Evolutionary conservation across 1,140 invertebrate species (phyloP).

Genomic region (Papilio polytes): DNA sequence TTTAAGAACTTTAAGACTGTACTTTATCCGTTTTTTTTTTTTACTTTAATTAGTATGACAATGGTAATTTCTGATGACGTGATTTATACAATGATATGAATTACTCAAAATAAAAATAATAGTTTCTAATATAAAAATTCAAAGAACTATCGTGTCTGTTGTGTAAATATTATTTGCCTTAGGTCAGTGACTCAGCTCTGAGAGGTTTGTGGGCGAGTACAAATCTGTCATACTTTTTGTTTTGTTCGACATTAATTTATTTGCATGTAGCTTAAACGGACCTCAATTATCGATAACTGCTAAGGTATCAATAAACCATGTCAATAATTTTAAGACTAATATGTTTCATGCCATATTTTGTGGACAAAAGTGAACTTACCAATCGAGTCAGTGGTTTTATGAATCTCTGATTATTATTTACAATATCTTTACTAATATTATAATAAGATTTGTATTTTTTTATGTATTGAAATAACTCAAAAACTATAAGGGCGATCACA

Average conservation of each 20-base stretch:
- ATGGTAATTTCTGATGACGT: background rate
- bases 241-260: conserved; percentile 31
- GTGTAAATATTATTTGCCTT: conserved; percentile 42
- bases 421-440: too few relatives aligned
- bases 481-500: too few relatives aligned
- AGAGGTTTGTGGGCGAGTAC: conserved; percentile 48
- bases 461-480: too few relatives aligned
- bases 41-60: too few relatives aligned
- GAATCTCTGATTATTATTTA: too few relatives aligned
- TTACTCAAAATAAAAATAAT: conserved; percentile 20
- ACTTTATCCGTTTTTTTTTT: conserved; percentile 29
- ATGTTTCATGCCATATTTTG: too few relatives aligned
- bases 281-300: background rate
- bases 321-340: too few relatives aligned
- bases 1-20: too few relatives aligned
- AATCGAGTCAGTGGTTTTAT: too few relatives aligned
- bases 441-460: too few relatives aligned
- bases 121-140: background rate
- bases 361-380: too few relatives aligned
- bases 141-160: conserved; percentile 5
- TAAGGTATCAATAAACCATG: background rate
- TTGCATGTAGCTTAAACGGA: conserved; percentile 8
- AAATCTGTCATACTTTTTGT: conserved; percentile 41
- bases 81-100: conserved; percentile 6
- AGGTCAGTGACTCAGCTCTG: conserved; percentile 59